Conservation (phyloP, 2,113 vertebrate species). For the Sterna hirundo region DNA sequence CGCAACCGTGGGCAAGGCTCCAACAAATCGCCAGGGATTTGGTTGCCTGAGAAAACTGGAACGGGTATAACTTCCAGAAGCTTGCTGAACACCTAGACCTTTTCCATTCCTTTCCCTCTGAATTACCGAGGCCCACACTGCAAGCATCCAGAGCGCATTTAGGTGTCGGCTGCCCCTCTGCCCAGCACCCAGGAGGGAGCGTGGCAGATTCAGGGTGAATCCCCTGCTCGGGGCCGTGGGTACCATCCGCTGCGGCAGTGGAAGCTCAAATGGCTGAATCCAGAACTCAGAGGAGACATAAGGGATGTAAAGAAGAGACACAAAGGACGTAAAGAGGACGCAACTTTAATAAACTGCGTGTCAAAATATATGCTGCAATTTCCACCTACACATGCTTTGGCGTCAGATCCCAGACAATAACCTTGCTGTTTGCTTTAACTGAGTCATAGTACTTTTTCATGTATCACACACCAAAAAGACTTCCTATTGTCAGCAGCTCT, state of each 20-base stretch:
- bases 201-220: accelerated
- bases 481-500: constrained; percentile 34
- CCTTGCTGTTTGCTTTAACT: not conserved
- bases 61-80: not conserved
- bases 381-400: constrained; percentile 2
- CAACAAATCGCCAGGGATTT: accelerated
- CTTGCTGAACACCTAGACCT: not conserved
- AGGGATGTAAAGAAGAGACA: not conserved
- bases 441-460: constrained; percentile 13
- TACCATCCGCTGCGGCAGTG: not conserved
- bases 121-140: not conserved
- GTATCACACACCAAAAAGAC: constrained; percentile 9
- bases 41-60: not conserved
- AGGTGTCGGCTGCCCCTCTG: not conserved
- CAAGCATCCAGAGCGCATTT: not conserved
- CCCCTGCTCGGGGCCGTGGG: not conserved
- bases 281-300: not conserved
- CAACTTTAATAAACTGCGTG: not conserved
- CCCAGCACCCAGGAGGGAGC: not conserved
- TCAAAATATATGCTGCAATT: constrained; percentile 24
- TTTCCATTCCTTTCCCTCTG: not conserved
- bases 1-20: accelerated
- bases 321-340: not conserved
- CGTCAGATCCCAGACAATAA: not conserved
- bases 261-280: not conserved